Evolutionary conservation across 2,113 vertebrate genomes (phyloP).

Genomic region (Tachuris rubrigastra): DNA sequence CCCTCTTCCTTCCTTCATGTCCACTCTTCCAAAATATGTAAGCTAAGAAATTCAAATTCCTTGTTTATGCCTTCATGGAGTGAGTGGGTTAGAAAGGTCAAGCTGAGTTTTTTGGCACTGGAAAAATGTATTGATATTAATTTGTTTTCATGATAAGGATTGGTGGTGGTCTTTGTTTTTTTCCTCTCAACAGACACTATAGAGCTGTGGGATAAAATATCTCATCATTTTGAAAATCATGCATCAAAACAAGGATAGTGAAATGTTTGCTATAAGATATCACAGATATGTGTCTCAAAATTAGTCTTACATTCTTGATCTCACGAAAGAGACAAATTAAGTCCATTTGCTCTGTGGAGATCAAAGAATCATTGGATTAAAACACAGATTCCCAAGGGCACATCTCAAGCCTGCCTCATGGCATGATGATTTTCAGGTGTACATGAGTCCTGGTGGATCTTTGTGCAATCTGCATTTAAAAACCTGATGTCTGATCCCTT

Average conservation of each 20-base stretch:
- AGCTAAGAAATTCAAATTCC: background rate
- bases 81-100: background rate
- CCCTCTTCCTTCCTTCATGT: background rate
- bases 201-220: background rate
- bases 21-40: background rate
- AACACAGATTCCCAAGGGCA: background rate
- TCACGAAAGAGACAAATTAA: background rate
- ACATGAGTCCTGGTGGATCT: background rate
- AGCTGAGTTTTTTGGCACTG: background rate
- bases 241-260: background rate
- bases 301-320: background rate
- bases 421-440: slow-evolving; percentile 35
- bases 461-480: slow-evolving; percentile 1
- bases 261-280: background rate
- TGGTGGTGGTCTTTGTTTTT: background rate
- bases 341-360: background rate
- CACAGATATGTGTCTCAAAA: background rate
- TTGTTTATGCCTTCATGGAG: background rate
- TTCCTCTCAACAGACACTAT: background rate
- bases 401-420: background rate
- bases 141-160: background rate
- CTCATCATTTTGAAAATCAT: background rate
- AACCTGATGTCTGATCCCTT: background rate
- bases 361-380: background rate
- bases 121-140: background rate